Percentiles rank a stretch among this genome's conserved stretches.
Evolutionary conservation across 1,140 invertebrate genomes (phyloP).

Genomic region (Penaeus japonicus): DNA sequence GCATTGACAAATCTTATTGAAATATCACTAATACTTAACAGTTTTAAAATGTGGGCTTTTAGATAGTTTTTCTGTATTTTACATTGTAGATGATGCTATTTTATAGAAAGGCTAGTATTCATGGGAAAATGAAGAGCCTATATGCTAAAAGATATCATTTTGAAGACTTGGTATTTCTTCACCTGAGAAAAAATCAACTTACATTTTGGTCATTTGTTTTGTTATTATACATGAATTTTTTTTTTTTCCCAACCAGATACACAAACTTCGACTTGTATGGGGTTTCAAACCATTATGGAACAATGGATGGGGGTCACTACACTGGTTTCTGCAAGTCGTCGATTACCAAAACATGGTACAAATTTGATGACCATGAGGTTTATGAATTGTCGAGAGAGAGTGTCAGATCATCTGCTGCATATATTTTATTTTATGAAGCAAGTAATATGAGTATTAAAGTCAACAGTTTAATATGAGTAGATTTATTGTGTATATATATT

Average conservation of each 20-base stretch:
- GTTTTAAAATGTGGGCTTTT: no score
- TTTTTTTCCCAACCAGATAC: constrained; percentile 18
- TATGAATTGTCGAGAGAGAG: constrained; percentile 73
- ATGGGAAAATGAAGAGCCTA: no score
- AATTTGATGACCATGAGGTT: constrained; percentile 89
- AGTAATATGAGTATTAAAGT: constrained; percentile 20
- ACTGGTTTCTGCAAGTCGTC: constrained; percentile 77
- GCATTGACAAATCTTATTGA: no score
- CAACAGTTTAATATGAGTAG: not conserved
- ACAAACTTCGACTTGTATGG: constrained; percentile 79
- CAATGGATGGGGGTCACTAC: constrained; percentile 90
- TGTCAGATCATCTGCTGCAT: constrained; percentile 78
- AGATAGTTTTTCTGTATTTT: no score
- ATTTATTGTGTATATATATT: not conserved
- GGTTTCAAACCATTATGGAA: constrained; percentile 90
- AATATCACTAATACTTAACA: no score
- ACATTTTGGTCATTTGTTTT: no score
- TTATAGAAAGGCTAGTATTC: no score
- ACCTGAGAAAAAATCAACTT: no score
- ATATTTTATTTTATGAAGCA: constrained; percentile 77
- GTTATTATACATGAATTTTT: not conserved
- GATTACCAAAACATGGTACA: constrained; percentile 78
- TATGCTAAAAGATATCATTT: no score
- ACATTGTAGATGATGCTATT: no score
- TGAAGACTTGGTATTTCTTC: no score